These are phyloP conservation scores for Pongo pygmaeus DNA, from an alignment of 2,113 vertebrate species.

Conservation along the genomic window DNA sequence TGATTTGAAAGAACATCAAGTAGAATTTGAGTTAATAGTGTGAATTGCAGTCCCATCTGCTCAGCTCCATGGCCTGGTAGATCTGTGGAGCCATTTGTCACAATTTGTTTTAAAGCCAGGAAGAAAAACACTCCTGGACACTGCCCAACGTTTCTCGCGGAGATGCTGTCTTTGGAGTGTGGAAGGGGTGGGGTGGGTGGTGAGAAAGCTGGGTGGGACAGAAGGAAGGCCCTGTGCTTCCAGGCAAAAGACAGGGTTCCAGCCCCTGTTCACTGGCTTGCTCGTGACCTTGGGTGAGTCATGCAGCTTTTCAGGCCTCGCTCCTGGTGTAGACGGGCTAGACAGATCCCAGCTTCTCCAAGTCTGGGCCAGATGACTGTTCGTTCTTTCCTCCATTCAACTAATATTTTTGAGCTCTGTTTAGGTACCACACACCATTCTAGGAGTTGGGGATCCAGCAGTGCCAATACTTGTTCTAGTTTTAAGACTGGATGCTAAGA, in stretches of 20 bases:
- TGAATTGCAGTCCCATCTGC: slow-evolving; percentile 85
- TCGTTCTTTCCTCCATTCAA: neutral
- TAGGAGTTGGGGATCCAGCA: neutral
- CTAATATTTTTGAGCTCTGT: neutral
- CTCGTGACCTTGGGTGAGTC: neutral
- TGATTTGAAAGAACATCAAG: slow-evolving; percentile 83
- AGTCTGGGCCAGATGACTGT: too few relatives aligned
- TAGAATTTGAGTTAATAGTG: slow-evolving; percentile 84
- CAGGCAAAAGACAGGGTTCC: neutral
- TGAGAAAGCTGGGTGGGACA: neutral
- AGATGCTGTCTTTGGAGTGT: slow-evolving; percentile 66
- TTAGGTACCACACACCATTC: neutral
- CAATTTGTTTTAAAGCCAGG: slow-evolving; percentile 84
- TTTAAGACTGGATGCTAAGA: neutral
- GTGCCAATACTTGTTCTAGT: neutral
- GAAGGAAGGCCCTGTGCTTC: neutral
- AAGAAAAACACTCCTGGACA: slow-evolving; percentile 80
- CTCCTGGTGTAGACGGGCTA: neutral
- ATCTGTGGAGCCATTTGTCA: slow-evolving; percentile 85
- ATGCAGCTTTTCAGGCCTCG: rapidly evolving
- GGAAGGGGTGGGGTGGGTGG: neutral
- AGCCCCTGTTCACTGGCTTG: neutral
- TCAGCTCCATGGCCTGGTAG: slow-evolving; percentile 82
- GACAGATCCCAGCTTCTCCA: neutral
- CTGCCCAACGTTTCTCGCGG: slow-evolving; percentile 75